Percentiles rank a stretch among this genome's conserved stretches.
These are phyloP conservation scores for Lamellibrachia columna DNA, from an alignment of 2,888 invertebrate genomes.

Conservation along the genomic window DNA sequence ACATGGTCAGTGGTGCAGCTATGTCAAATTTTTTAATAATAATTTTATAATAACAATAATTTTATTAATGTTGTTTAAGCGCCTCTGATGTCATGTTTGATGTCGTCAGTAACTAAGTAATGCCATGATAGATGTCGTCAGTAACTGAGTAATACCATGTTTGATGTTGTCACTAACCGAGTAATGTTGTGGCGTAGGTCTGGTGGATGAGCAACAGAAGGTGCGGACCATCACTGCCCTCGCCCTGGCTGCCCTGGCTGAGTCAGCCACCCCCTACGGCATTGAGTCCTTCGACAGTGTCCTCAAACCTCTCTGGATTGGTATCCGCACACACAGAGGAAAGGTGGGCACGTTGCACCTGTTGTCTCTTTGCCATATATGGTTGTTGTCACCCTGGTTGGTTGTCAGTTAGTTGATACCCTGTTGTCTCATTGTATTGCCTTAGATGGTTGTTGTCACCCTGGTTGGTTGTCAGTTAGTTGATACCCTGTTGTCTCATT, in stretches of 20 bases:
- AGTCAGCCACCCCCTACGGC: constrained; percentile 99
- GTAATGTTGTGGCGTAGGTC: constrained; percentile 68
- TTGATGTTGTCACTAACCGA: not conserved
- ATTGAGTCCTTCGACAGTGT: constrained; percentile 99
- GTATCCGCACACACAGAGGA: constrained; percentile 84
- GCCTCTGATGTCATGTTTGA: not conserved
- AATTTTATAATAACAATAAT: not conserved
- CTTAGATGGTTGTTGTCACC: not conserved
- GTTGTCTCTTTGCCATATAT: not conserved
- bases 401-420: too few species aligned
- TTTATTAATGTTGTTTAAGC: not conserved
- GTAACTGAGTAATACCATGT: not conserved
- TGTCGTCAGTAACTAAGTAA: not conserved
- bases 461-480: too few species aligned
- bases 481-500: not conserved
- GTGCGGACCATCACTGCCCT: constrained; percentile 98
- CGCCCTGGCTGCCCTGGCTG: constrained; percentile 96
- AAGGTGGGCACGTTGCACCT: constrained; percentile 65
- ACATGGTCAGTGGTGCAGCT: constrained; percentile 76
- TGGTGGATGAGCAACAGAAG: constrained; percentile 99
- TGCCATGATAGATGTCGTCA: not conserved
- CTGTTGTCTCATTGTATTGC: not conserved
- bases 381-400: not conserved
- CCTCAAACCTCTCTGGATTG: constrained; percentile 98
- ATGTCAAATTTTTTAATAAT: not conserved